These are phyloP conservation scores for Imbricaverruca yamaguchii DNA, from an alignment of 2,888 invertebrate genomes.

Conservation along the genomic window DNA sequence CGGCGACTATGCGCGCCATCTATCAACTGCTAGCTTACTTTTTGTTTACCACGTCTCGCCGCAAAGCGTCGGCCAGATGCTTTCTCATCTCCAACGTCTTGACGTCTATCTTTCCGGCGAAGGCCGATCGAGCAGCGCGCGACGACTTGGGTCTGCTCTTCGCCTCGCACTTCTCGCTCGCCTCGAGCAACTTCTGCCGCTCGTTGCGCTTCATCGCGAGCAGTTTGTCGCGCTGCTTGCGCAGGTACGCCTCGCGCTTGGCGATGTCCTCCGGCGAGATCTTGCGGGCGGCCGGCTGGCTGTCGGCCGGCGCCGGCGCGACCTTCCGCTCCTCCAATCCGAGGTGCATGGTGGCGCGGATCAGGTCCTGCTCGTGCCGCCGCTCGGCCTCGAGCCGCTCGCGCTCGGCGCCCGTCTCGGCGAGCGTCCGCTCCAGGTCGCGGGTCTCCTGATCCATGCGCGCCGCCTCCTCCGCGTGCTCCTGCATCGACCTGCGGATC, in stretches of 20 bases:
- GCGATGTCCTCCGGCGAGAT: constrained; percentile 54
- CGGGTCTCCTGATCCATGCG: constrained; percentile 33
- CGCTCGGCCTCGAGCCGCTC: constrained; percentile 41
- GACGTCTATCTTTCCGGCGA: background rate
- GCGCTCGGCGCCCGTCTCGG: constrained; percentile 38
- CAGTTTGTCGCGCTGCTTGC: constrained; percentile 82
- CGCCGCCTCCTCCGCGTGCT: constrained; percentile 33
- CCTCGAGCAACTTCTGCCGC: constrained; percentile 64
- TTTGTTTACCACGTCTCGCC: constrained; percentile 2
- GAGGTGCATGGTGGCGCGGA: constrained; percentile 39
- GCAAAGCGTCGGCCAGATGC: constrained; percentile 4
- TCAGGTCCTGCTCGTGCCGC: constrained; percentile 40
- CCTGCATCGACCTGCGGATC: constrained; percentile 31
- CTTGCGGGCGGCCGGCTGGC: background rate
- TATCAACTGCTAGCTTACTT: background rate
- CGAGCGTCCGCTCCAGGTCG: constrained; percentile 35
- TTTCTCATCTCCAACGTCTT: constrained; percentile 18
- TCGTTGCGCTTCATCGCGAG: constrained; percentile 81
- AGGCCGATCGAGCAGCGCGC: constrained; percentile 52
- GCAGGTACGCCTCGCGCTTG: constrained; percentile 73
- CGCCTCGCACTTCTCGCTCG: constrained; percentile 45
- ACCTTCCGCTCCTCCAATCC: constrained; percentile 32
- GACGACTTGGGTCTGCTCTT: constrained; percentile 60
- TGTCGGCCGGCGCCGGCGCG: background rate
- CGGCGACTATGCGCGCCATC: background rate